Evolutionary conservation across 2,888 invertebrate species (phyloP), one percentile per base, ranked within the genome.

Genomic region (Epicampocera succincta): DNA sequence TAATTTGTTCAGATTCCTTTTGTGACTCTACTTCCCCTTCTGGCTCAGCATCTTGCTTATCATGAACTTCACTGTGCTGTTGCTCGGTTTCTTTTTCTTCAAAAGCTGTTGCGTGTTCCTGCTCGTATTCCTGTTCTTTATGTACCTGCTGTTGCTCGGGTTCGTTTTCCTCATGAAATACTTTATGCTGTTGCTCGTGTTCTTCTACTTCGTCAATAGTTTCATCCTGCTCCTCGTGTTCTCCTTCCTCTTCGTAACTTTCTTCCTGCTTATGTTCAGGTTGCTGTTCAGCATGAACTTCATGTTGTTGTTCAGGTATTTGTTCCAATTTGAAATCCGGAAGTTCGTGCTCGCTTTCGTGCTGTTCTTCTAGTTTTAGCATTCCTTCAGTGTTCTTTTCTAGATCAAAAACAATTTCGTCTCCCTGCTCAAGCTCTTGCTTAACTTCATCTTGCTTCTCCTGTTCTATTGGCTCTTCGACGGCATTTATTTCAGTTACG

Each of bases 361-460:
- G 44, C 3, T 77, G 42, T 40, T 56, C 61, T 66, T 54, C 69
- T 73, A 83, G n/a, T n/a, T 82, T 81, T 40, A 68, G 76, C 42
- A 29, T 61, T 12, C 33, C 44, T 17, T 72, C 50, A 2, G 42
- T 25, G 42, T 42, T 40, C 29, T 58, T 38, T 54, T 83, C 72
- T 8, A 33, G 1, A 9, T 9, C 6, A 8, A 9, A 33, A 33
- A 33, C 9, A 6, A 1, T 33, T 3, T 68, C 33, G n/a, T 46
- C 46, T 52, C 65, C 58, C 17, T 13, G 21, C 29, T 25, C 21
- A 33, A 33, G 6, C 9, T 9, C 8, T 33, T 5, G 6, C 1
- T 33, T 8, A 9, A 9, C 8, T 33, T 33, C 9, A 33, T 33
- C 8, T 33, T 33, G 33, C 1, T 33, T 33, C 33, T 33, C 33